These are phyloP conservation scores for Dicranocentrus wangi DNA, from an alignment of 2,888 invertebrate species.

Conservation along the genomic window DNA sequence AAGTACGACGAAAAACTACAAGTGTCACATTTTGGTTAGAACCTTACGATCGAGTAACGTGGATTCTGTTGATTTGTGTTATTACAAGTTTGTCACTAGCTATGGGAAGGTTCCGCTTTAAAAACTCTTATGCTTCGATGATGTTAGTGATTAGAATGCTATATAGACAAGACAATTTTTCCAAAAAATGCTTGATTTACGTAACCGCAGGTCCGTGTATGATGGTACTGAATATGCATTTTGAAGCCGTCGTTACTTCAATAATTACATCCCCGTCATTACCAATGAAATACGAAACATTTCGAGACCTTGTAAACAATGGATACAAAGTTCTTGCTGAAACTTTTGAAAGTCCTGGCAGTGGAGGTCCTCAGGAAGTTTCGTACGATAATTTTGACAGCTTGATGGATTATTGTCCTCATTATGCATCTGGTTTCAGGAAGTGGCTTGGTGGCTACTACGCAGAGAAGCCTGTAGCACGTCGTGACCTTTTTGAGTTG, in stretches of 20 bases:
- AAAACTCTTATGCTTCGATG: not conserved
- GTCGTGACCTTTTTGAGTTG: not conserved
- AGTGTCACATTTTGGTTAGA: not conserved
- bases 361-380: not conserved
- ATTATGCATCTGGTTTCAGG: not conserved
- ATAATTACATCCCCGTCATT: not conserved
- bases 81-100: not conserved
- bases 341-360: not conserved
- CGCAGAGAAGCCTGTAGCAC: no score
- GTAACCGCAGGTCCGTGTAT: not conserved
- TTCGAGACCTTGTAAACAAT: not conserved
- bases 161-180: not conserved
- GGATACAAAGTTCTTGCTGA: slow-evolving; percentile 11
- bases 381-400: not conserved
- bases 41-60: not conserved
- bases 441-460: not conserved
- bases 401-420: not conserved
- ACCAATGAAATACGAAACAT: not conserved
- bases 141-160: not conserved
- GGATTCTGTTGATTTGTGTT: not conserved
- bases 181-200: not conserved
- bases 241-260: not conserved
- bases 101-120: not conserved
- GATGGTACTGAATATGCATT: not conserved
- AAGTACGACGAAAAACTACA: not conserved